Evolutionary conservation across 2,797 vertebrate species (phyloP), one percentile per base, ranked within the genome.

Genomic region (Neopelma chrysocephalum): DNA sequence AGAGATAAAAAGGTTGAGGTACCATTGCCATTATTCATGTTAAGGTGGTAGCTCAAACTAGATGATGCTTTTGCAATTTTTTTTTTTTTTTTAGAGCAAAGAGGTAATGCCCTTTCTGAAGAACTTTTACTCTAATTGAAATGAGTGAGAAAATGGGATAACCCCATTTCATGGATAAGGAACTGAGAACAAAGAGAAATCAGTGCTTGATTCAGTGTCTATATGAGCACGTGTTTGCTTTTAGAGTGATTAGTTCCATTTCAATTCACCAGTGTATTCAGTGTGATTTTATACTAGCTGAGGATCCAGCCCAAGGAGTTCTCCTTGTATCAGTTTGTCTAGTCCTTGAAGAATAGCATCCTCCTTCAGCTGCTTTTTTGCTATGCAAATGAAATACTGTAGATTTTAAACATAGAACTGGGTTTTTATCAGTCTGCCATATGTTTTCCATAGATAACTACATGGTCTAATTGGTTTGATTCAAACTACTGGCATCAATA

Each of bases 391-490:
- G 61, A 61, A 95, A 94, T 58, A 80, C 75, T 92, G 91, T 89
- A 95, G 88, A 96, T 97, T 97, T 97, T 95, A 97, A 96, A 94
- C 96, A 83, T 40, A 95, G 72, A 92, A 89, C 69, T 77, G 51
- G 32, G 21, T 9, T 93, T 94, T 96, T 97, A 96, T 97, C 96
- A 94, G 66, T 70, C 36, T 82, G 91, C 92, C 96, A 94, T 95
- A 94, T 96, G 94, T 93, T 97, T 97, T 97, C 96, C 84, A 96
- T 83, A 97, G 96, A 98, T 97, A 98, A 97, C 90, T 79, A 81
- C 69, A 21, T 76, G 79, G 69, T 91, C 87, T 98, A 98, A 98
- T 96, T 97, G 94, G 92, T 92, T 97, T 96, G 95, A 97, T 95
- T 97, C 94, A 97, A 94, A 90, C 89, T 96, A 93, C 73, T 96